Base-by-base conservation (phyloP, 2,888 invertebrate genomes). In the Scaptomyza caliginosa region DNA sequence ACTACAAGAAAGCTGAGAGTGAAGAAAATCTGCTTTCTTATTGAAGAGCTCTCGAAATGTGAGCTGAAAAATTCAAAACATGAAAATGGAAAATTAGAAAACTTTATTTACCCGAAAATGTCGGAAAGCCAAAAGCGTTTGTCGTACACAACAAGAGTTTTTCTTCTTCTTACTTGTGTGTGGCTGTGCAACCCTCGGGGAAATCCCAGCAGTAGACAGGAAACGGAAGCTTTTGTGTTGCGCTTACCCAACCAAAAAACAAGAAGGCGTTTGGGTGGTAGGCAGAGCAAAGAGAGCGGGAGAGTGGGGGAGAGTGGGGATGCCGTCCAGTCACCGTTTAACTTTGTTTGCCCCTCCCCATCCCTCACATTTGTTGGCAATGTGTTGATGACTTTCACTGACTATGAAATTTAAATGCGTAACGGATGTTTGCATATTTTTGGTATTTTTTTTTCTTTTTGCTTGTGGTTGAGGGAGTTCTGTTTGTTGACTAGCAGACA, bases 351-450 rank as follows among this genome's bases (percentile, higher is more conserved):
- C 40, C 38, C 42, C 19, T 8, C n/a, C n/a, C 40, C n/a, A n/a
- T n/a, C n/a, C 16, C 19, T 21, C 17, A n/a, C n/a, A 10, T 17
- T 32, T 45, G 32, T 30, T 26, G 59, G 28, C 68, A 75, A 79
- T 77, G 88, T 86, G 88, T 79, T 88, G 88, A 86, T 88, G 86
- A 81, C 89, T 86, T 88, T 88, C 86, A 86, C 86, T 88, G 86
- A 74, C 86, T 88, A 83, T 81, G 79, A 83, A 89, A 89, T 79
- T 89, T 71, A 88, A 89, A 87, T 87, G 89, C 71, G 88, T 73
- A 74, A 75, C 88, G 88, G 88, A 86, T 88, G 88, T 79, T 79
- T 58, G 74, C 48, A 34, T 40, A 21, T 34, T 50, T 56, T n/a
- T n/a, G n/a, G n/a, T n/a, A n/a, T n/a, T 71, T 54, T 49, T 57